Conservation (phyloP, 2,113 vertebrate species). For the Symphodus melops region DNA sequence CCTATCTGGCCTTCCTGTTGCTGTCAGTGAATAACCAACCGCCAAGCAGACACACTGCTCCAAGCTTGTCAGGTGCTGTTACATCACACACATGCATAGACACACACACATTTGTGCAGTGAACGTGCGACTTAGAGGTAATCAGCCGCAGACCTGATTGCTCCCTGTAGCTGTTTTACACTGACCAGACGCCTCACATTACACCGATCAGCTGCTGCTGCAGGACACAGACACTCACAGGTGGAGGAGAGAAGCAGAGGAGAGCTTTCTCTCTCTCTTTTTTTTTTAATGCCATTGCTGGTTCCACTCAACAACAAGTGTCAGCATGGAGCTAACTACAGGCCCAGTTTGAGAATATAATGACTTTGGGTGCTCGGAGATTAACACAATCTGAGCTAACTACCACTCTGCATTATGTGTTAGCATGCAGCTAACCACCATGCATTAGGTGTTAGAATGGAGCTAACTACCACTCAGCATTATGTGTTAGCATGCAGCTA, state of each 20-base stretch:
- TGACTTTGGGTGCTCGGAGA: too few species aligned
- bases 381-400: too few species aligned
- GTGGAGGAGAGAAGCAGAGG: background rate
- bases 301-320: too few species aligned
- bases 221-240: conserved; percentile 39
- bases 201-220: conserved; percentile 29
- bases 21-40: conserved; percentile 86
- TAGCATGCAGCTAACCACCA: too few species aligned
- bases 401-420: too few species aligned
- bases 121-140: conserved; percentile 73
- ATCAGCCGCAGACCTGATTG: conserved; percentile 71
- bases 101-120: conserved; percentile 51
- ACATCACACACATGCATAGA: conserved; percentile 68
- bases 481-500: too few species aligned
- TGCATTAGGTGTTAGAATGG: too few species aligned
- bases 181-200: conserved; percentile 43
- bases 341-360: too few species aligned
- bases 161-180: conserved; percentile 72
- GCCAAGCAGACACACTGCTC: conserved; percentile 70
- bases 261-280: background rate
- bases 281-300: too few species aligned
- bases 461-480: too few species aligned
- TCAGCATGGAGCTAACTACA: too few species aligned
- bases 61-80: conserved; percentile 83
- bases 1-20: conserved; percentile 78